phyloP scores from a whole-genome alignment of 2,113 vertebrate species.

The Neolamprologus caudopunctatus region DNA sequence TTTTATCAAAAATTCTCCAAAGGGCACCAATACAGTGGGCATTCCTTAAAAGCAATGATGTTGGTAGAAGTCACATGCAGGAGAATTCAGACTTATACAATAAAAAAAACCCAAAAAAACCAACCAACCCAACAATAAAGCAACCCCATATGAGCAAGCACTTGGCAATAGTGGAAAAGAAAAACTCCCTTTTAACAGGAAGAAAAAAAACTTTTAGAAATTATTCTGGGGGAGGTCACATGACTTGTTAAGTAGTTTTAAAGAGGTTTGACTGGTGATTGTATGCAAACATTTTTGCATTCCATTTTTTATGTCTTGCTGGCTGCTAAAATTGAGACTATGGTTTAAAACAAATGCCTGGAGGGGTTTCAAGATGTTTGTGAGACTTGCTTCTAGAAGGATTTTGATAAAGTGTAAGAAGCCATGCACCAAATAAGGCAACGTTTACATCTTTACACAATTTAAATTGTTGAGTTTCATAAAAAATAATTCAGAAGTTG shows the following conservation, averaged over 20 bases:
- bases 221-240: background rate
- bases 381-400: background rate
- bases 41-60: background rate
- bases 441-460: background rate
- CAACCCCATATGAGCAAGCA: background rate
- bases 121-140: background rate
- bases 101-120: accelerated
- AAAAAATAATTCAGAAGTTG: background rate
- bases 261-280: background rate
- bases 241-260: background rate
- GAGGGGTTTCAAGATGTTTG: background rate
- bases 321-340: background rate
- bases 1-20: background rate
- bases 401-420: background rate
- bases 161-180: background rate
- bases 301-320: background rate
- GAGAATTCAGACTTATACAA: background rate
- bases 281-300: background rate
- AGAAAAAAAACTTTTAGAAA: background rate
- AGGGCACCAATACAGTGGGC: background rate
- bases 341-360: background rate
- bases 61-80: background rate
- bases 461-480: background rate
- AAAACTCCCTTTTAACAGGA: background rate
- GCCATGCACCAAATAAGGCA: background rate